These are phyloP conservation scores for Microctenopoma lineatum DNA, from an alignment of 2,797 vertebrate genomes.

Conservation along the genomic window DNA sequence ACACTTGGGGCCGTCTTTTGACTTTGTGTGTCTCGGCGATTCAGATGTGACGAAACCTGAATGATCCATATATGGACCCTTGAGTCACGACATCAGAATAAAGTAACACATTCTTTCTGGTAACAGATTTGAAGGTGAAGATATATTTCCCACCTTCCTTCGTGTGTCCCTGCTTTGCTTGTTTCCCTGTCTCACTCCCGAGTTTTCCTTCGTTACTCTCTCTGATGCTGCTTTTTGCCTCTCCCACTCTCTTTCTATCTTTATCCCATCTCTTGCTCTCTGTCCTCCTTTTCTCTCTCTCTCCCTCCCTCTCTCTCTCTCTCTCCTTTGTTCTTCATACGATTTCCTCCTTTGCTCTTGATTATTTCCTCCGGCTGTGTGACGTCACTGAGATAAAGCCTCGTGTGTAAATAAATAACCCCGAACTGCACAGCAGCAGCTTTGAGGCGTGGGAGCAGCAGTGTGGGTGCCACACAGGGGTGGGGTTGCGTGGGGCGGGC, in stretches of 20 bases:
- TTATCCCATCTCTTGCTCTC: slow-evolving; percentile 57
- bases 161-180: neutral
- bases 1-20: neutral
- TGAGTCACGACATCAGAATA: neutral
- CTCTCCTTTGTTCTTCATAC: slow-evolving; percentile 31
- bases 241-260: slow-evolving; percentile 64
- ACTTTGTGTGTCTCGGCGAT: neutral
- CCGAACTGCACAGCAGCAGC: slow-evolving; percentile 53
- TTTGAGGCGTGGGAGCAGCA: slow-evolving; percentile 57
- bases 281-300: slow-evolving; percentile 36
- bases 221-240: slow-evolving; percentile 32
- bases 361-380: slow-evolving; percentile 53
- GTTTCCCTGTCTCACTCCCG: slow-evolving; percentile 33
- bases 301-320: slow-evolving; percentile 7
- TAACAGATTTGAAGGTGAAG: neutral
- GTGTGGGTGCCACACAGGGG: slow-evolving; percentile 46
- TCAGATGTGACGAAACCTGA: neutral
- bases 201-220: slow-evolving; percentile 26
- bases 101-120: neutral
- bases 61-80: neutral
- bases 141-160: slow-evolving; percentile 20
- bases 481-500: slow-evolving; percentile 26
- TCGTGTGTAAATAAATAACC: slow-evolving; percentile 69
- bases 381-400: slow-evolving; percentile 47
- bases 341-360: slow-evolving; percentile 46